Evolutionary conservation across 2,113 vertebrate genomes (phyloP).

Genomic region (Colinus virginianus): DNA sequence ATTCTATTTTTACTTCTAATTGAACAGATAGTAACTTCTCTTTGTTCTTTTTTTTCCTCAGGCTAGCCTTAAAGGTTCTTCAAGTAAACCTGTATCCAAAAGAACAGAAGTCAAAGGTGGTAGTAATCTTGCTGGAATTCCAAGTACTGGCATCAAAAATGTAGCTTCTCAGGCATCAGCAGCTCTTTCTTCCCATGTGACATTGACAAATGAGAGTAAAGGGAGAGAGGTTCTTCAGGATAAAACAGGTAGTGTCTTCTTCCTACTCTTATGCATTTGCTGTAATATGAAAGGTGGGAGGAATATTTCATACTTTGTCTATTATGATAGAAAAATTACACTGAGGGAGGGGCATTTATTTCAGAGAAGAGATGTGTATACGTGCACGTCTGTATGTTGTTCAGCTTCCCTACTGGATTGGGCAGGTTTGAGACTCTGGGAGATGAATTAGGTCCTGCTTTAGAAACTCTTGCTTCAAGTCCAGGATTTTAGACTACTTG

Average conservation of each 20-base stretch:
- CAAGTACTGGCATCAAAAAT: constrained; percentile 69
- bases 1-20: constrained; percentile 11
- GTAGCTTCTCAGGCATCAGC: constrained; percentile 6
- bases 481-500: not conserved
- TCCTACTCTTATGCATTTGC: not conserved
- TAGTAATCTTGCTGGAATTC: constrained; percentile 53
- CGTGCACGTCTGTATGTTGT: not conserved
- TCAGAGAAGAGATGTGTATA: not conserved
- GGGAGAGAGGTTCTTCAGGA: constrained; percentile 64
- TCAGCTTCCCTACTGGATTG: not conserved
- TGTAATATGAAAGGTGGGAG: not conserved
- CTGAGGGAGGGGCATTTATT: not conserved
- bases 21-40: constrained; percentile 13
- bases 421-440: not conserved
- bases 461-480: not conserved
- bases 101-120: constrained; percentile 75
- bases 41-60: constrained; percentile 70
- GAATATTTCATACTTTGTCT: not conserved
- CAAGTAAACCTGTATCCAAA: constrained; percentile 82
- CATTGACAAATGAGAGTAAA: constrained; percentile 63
- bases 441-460: not conserved
- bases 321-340: not conserved
- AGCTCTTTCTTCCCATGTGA: constrained; percentile 47
- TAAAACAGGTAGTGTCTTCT: constrained; percentile 72
- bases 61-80: constrained; percentile 81